Evolutionary conservation across 2,797 vertebrate genomes (phyloP), one percentile per base, ranked within the genome.

Genomic region (Alectoris magna): DNA sequence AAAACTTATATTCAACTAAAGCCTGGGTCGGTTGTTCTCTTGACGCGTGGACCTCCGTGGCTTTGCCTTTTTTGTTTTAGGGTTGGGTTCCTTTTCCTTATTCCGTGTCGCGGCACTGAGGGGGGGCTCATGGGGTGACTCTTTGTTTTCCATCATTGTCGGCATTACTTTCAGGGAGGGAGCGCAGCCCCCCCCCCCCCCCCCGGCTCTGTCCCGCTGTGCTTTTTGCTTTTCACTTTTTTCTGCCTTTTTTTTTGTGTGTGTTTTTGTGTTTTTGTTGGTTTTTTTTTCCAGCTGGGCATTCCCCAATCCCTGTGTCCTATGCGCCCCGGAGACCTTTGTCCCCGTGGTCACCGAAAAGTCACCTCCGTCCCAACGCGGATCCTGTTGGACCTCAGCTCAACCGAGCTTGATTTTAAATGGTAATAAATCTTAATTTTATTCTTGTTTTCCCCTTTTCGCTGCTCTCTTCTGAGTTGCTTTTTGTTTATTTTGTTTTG

Each of bases 1-100:
- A 11, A 36, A 92, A 91, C 92, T 93, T 97, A 96, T 98, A 94
- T 96, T 95, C 90, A 83, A 94, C 79, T 95, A 91, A 80, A 95
- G 72, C 77, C 26, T 93, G 90, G 69, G 62, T 93, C 85, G 90
- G 81, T 56, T 96, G 91, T 96, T 95, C 73, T 94, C 90, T 96
- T 96, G 4, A 6, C 38, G 8, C 9, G 16, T 46, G 53, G 41
- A 21, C 14, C 2, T 44, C 27, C 1, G 2, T 43, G 46, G 29
- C 46, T 10, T 74, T 18, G 13, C 17, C 66, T 60, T 94, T 94
- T 41, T 96, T 51, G 55, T 27, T 86, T 87, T 84, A 70, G 66
- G 75, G 55, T 66, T 79, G n/a, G 24, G 34, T 85, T 18, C 24
- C 71, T 46, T 68, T 69, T 66, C 82, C 53, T 39, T 87, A 44